Conservation (phyloP, 2,888 invertebrate genomes). For the Thymelicus lineola region DNA sequence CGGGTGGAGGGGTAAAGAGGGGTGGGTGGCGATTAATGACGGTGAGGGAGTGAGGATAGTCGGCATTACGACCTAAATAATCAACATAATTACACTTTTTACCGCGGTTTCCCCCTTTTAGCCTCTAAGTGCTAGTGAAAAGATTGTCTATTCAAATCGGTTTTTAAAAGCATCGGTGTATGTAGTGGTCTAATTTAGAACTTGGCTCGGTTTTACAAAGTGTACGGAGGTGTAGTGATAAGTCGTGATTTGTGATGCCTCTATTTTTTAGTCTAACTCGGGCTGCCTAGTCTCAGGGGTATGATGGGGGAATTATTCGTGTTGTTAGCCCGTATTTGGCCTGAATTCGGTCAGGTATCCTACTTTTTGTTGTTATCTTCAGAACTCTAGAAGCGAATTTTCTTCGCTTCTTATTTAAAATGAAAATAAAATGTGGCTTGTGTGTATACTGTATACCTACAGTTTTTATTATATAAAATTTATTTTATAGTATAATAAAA, state of each 20-base stretch:
- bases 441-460: too few species aligned
- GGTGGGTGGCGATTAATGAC: conserved; percentile 77
- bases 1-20: conserved; percentile 54
- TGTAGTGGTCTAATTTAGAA: conserved; percentile 26
- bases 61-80: conserved; percentile 84
- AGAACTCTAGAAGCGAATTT: too few species aligned
- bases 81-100: conserved; percentile 85
- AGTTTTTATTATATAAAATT: too few species aligned
- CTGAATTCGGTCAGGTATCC: too few species aligned
- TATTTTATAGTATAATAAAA: too few species aligned
- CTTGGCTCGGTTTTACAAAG: conserved; percentile 30
- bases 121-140: conserved; percentile 72
- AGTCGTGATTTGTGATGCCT: conserved; percentile 28
- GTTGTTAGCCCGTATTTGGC: too few species aligned
- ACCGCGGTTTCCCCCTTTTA: conserved; percentile 75
- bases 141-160: conserved; percentile 69
- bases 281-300: too few species aligned
- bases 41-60: conserved; percentile 75
- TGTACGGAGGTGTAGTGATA: conserved; percentile 20
- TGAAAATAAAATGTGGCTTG: too few species aligned
- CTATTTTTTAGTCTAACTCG: conserved; percentile 1
- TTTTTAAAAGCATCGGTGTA: conserved; percentile 42
- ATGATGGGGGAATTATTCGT: too few species aligned
- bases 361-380: too few species aligned
- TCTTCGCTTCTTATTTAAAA: too few species aligned